Evolutionary conservation across 2,113 vertebrate species (phyloP), one percentile per base, ranked within the genome.

Genomic region (Apeltes quadracus): DNA sequence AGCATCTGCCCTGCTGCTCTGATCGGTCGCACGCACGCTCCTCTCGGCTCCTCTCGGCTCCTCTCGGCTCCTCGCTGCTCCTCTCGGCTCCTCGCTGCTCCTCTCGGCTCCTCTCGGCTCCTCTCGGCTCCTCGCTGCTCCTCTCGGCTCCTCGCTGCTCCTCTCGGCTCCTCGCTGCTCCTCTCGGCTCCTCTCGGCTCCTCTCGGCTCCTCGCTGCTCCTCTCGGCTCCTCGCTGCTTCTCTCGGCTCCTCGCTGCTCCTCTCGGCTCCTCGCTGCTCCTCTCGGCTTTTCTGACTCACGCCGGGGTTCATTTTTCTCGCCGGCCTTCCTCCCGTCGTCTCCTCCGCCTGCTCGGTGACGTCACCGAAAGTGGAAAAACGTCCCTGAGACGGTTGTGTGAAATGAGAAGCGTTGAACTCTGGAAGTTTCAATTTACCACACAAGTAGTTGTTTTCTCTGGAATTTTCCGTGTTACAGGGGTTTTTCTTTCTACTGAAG

Each of bases 331-430:
- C 25, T 62, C 27, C 59, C 66, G 16, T 8, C 44, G 6, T 46
- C 44, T n/a, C 43, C 20, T 18, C 44, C 48, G n/a, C n/a, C 20
- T 23, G 15, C 65, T 80, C 85, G 79, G 90, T 88, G 66, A 68
- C 62, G 74, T 91, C 63, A 82, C 69, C 62, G 51, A 75, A 76
- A 85, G 79, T 66, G 74, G 58, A 81, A 66, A 64, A 51, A 43
- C 0, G 2, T n/a, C n/a, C n/a, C 65, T 75, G 79, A 78, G 71
- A 36, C 48, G 61, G 79, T 48, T 53, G 34, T 65, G 79, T 84
- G 51, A 48, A 61, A 54, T 79, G 69, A 90, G 32, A 75, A 20
- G 69, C 62, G 59, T 83, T 87, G 78, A 68, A 68, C 69, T 68
- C 61, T 29, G 7, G 43, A 69, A 23, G 41, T 5, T 6, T 15